Base-by-base conservation (phyloP, 2,888 invertebrate species). In the Drosophila longiperda region DNA sequence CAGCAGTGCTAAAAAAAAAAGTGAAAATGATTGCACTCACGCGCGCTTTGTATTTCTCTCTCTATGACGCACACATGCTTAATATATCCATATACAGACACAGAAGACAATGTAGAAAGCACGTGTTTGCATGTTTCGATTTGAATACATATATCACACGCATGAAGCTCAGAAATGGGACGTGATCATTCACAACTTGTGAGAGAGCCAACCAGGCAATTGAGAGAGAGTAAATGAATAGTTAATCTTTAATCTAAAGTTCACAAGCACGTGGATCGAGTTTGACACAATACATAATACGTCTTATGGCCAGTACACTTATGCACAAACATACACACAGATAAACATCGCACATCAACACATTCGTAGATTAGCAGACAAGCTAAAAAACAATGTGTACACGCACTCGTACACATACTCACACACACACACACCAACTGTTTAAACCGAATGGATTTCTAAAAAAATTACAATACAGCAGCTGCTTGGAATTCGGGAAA, bases 1-100 rank as follows among this genome's bases (percentile, higher is more conserved):
- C 7, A 45, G 52, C 54, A 50, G 45, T 57, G 45, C 45, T 45
- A 65, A 72, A 65, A 82, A 48, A 48, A 82, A 72, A 72, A 68
- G 58, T 78, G 34, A 71, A 69, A 73, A 53, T 60, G 26, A 66
- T 50, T 63, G 26, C 60, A 57, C 49, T 58, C 40, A 45, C 57
- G 57, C 40, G 58, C 42, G 48, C 67, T 61, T 45, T 45, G 53
- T 4, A 52, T 42, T 33, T 20, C 7, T 15, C n/a, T 50, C 34
- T 34, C 40, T 36, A 15, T 17, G 57, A 42, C 57, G 53, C 15
- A 32, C 12, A 64, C 15, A 42, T 20, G n/a, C 33, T 40, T 32
- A 32, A n/a, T 29, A 40, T 32, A 57, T 57, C n/a, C 23, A 40
- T 40, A 20, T 20, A 64, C 23, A 23, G 15, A 23, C 1, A 48